Conservation (phyloP, 2,113 vertebrate species). For the Spilogale gracilis region DNA sequence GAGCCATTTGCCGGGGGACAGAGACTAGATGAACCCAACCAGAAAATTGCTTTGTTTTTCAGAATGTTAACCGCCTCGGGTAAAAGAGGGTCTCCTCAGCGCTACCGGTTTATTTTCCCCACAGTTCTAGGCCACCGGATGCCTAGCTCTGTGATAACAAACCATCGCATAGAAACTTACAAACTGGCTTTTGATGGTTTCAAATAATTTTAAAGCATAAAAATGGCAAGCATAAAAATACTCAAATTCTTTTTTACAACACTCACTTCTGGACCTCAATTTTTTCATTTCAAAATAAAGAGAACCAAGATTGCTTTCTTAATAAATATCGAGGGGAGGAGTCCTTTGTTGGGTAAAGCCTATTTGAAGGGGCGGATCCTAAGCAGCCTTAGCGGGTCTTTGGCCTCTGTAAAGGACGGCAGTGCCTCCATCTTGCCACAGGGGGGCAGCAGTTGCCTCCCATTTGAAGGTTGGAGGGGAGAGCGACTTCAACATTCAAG, state of each 20-base stretch:
- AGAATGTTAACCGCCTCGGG: background rate
- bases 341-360: background rate
- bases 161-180: background rate
- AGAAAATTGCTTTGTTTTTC: background rate
- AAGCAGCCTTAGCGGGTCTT: background rate
- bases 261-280: background rate
- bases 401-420: background rate
- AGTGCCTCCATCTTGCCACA: conserved; percentile 67
- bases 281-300: background rate
- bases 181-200: background rate
- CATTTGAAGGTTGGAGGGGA: background rate
- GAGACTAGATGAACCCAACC: background rate
- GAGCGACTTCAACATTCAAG: background rate
- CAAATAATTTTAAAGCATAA: conserved; percentile 13
- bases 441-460: conserved; percentile 61
- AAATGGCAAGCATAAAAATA: conserved; percentile 8
- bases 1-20: background rate
- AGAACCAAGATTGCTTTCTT: conserved; percentile 2
- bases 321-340: background rate
- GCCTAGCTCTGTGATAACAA: background rate
- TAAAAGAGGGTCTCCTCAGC: background rate
- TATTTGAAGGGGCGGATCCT: background rate
- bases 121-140: background rate
- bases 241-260: background rate
- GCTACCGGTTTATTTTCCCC: background rate